Base-by-base conservation (phyloP, 2,797 vertebrate species). In the Phrynocephalus vlangalii region DNA sequence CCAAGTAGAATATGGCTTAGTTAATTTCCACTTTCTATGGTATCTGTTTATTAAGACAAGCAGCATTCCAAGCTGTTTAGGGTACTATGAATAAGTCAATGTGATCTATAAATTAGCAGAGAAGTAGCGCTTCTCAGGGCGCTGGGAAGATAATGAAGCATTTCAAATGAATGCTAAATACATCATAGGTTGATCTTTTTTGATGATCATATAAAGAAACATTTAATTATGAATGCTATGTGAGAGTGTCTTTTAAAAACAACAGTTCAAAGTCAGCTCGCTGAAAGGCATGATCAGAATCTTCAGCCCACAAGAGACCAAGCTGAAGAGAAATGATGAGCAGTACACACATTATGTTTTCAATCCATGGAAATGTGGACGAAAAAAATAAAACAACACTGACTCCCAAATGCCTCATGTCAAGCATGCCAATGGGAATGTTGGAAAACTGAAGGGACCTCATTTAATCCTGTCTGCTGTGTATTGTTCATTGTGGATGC, bases 241-340 rank as follows among this genome's bases (percentile, higher is more conserved):
- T 52, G 86, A 72, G 84, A 83, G 24, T 56, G 73, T 68, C 73
- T 90, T 85, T 85, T 82, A 89, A 87, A 90, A 87, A 81, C 68
- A 89, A 81, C 44, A 10, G 78, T 82, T 90, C 71, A 82, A 85
- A 90, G 73, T 82, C 83, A 87, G 26, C 80, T 90, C n/a, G 63
- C 11, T 72, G 79, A 82, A 56, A n/a, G 33, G 38, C 79, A 85
- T 73, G 52, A 90, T 52, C 48, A 44, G 67, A 78, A 85, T 85
- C 67, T 71, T 79, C 8, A 56, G 38, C 68, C 30, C 73, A 71
- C 67, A 9, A 52, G 78, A 87, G 52, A 56, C 79, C 72, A 75
- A 20, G 63, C 50, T 68, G 11, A 63, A 86, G 48, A 44, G 20
- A 8, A 82, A 22, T 48, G 33, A 78, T 71, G 79, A 63, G 88